phyloP scores from a whole-genome alignment of 1,140 invertebrate genomes.

The Diabrotica undecimpunctata region DNA sequence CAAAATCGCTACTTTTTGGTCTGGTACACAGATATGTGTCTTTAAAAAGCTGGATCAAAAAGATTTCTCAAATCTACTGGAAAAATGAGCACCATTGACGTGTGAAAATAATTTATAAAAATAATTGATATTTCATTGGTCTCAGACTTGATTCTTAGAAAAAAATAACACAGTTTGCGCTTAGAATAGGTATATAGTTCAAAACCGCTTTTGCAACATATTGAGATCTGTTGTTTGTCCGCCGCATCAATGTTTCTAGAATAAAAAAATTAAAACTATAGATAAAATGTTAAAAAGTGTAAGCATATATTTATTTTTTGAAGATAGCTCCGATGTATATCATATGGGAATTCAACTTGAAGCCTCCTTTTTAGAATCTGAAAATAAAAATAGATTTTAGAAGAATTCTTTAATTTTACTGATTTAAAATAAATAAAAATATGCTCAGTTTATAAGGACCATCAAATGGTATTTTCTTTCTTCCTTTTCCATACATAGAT shows the following conservation, averaged over 20 bases:
- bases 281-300: constrained; percentile 20
- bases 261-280: constrained; percentile 18
- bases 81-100: constrained; percentile 23
- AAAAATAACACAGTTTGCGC: constrained; percentile 36
- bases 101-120: constrained; percentile 19
- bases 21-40: constrained; percentile 41
- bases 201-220: constrained; percentile 1
- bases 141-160: constrained; percentile 18
- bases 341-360: constrained; percentile 50
- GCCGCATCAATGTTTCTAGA: constrained; percentile 7
- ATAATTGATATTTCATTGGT: constrained; percentile 18
- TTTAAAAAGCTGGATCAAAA: constrained; percentile 24
- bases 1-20: constrained; percentile 41
- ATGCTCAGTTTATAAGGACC: too few relatives aligned
- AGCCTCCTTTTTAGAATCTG: constrained; percentile 53
- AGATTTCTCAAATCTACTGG: constrained; percentile 10
- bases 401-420: too few relatives aligned
- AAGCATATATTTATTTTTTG: constrained; percentile 23
- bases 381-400: constrained; percentile 29
- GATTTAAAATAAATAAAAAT: too few relatives aligned
- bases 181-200: constrained; percentile 12
- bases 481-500: too few relatives aligned
- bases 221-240: not conserved
- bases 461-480: too few relatives aligned
- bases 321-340: not conserved